Evolutionary conservation across 1,140 invertebrate genomes (phyloP).

Genomic region (Chironomus striatipennis): DNA sequence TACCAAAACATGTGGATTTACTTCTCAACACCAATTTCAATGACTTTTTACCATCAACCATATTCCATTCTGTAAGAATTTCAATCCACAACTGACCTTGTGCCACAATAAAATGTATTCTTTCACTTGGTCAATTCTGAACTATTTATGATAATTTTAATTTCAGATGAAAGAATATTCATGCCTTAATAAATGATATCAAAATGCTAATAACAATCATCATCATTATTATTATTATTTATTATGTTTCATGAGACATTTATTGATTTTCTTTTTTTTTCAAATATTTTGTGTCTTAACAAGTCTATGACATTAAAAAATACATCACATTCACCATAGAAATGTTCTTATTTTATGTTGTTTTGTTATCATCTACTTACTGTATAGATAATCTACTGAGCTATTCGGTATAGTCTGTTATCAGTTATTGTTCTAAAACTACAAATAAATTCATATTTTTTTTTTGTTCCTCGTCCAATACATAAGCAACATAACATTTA

Average conservation of each 20-base stretch:
- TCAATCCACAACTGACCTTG: too few species aligned
- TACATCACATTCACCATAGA: conserved; percentile 12
- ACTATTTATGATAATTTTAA: neutral
- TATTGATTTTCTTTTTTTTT: neutral
- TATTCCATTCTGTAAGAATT: too few species aligned
- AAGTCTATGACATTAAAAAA: neutral
- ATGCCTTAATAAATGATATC: neutral
- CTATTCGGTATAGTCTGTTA: too few species aligned
- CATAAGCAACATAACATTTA: too few species aligned
- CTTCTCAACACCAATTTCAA: too few species aligned
- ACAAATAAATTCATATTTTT: too few species aligned
- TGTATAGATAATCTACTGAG: too few species aligned
- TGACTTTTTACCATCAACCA: too few species aligned
- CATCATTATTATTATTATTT: neutral
- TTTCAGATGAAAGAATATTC: neutral
- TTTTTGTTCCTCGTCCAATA: too few species aligned
- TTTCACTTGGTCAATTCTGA: neutral
- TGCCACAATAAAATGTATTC: neutral
- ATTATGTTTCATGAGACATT: neutral
- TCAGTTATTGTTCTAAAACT: too few species aligned
- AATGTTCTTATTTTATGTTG: neutral
- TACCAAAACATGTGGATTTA: too few species aligned
- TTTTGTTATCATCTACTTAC: too few species aligned
- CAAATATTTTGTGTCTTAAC: neutral
- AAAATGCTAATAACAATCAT: neutral